Evolutionary conservation across 2,888 invertebrate genomes (phyloP).

Genomic region (Perdita meconis): DNA sequence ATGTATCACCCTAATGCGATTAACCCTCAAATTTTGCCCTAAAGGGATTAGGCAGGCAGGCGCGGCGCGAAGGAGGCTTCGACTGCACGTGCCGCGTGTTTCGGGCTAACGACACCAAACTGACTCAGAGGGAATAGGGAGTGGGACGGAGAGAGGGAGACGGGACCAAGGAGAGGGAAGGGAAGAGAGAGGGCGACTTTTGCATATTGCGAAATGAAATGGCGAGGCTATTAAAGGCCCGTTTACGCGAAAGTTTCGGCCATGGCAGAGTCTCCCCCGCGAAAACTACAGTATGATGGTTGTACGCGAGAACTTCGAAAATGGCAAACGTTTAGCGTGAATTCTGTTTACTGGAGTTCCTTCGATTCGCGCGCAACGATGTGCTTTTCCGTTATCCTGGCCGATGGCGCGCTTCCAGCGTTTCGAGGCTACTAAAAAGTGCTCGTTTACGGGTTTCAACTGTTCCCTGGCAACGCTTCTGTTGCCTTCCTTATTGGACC

Average conservation of each 20-base stretch:
- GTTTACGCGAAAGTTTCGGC: slow-evolving; percentile 37
- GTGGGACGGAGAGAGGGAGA: background rate
- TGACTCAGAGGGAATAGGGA: too few relatives aligned
- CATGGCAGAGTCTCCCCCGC: background rate
- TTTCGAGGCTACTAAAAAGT: background rate
- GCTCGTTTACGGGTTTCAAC: background rate
- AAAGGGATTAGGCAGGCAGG: slow-evolving; percentile 58
- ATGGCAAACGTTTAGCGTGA: slow-evolving; percentile 4
- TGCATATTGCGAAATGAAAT: slow-evolving; percentile 48
- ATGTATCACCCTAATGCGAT: slow-evolving; percentile 69
- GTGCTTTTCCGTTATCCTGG: background rate
- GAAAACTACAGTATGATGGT: slow-evolving; percentile 22
- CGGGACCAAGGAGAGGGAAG: background rate
- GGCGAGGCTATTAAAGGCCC: slow-evolving; percentile 31
- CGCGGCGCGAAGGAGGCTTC: slow-evolving; percentile 52
- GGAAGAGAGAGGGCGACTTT: slow-evolving; percentile 26
- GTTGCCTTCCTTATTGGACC: too few relatives aligned
- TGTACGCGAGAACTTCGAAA: slow-evolving; percentile 12
- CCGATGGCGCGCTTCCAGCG: background rate
- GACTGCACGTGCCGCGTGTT: slow-evolving; percentile 53
- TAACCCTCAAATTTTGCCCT: slow-evolving; percentile 67
- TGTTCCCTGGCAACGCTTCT: background rate
- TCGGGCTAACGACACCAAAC: slow-evolving; percentile 50
- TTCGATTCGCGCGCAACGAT: background rate
- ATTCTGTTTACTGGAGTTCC: slow-evolving; percentile 10